Conservation (phyloP, 64 coral and sea anemone species). For the Trachythela sp. region DNA sequence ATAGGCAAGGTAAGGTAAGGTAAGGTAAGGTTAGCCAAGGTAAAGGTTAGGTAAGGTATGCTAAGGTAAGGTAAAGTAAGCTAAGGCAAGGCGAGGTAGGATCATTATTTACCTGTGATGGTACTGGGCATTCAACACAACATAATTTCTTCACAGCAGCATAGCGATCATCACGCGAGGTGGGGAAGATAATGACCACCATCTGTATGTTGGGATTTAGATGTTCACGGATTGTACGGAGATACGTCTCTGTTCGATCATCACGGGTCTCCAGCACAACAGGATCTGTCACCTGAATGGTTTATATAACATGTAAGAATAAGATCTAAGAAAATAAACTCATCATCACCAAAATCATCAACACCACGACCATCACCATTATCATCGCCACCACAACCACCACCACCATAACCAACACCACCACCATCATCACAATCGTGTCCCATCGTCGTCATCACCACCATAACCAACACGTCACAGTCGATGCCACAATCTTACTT, state of each 20-base stretch:
- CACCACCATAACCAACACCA: no score
- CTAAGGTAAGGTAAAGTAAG: background rate
- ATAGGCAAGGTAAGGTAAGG: no score
- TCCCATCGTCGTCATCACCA: no score
- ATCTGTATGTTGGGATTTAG: slow-evolving; percentile 73
- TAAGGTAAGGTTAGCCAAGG: no score
- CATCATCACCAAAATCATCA: background rate
- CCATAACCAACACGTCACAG: no score
- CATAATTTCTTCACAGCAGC: slow-evolving; percentile 96
- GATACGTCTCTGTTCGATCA: slow-evolving; percentile 83
- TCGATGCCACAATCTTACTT: no score
- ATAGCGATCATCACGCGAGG: slow-evolving; percentile 89
- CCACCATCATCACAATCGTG: no score
- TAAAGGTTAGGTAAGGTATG: no score
- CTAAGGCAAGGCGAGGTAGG: background rate
- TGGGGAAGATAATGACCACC: slow-evolving; percentile 82
- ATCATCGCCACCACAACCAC: no score
- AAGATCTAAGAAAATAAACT: background rate
- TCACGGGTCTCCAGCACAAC: slow-evolving; percentile 52
- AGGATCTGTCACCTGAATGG: slow-evolving; percentile 38
- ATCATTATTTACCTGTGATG: slow-evolving; percentile 67
- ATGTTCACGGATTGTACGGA: slow-evolving; percentile 72
- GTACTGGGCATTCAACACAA: slow-evolving; percentile 90
- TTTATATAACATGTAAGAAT: background rate
- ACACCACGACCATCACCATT: no score